phyloP scores from a whole-genome alignment of 1,140 invertebrate species.

The Zaprionus tsacasi region DNA sequence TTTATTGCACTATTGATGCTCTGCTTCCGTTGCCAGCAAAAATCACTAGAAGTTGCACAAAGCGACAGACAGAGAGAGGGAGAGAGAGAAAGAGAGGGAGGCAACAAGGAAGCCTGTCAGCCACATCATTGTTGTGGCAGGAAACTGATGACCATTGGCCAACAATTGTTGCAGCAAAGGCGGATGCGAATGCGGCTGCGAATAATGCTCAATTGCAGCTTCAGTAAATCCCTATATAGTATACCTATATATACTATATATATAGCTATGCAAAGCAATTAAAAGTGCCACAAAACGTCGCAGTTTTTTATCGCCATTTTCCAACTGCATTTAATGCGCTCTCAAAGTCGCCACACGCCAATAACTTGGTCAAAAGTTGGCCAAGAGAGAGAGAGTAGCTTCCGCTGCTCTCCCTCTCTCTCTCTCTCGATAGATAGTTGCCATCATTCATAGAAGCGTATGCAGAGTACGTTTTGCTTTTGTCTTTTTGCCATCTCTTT shows the following conservation, averaged over 20 bases:
- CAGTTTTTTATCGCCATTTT: conserved; percentile 41
- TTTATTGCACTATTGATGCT: conserved; percentile 38
- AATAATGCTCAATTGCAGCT: conserved; percentile 21
- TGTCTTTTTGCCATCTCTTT: neutral
- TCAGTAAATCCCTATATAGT: neutral
- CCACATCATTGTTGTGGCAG: conserved; percentile 50
- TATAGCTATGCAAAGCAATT: conserved; percentile 56
- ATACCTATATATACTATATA: neutral
- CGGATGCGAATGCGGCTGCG: neutral
- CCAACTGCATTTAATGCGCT: neutral
- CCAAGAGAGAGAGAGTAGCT: neutral
- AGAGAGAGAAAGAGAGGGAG: neutral
- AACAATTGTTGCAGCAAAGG: conserved; percentile 39
- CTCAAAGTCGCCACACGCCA: neutral
- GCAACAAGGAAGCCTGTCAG: neutral
- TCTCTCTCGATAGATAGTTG: neutral
- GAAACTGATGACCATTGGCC: conserved; percentile 32
- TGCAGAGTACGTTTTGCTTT: conserved; percentile 1
- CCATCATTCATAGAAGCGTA: neutral
- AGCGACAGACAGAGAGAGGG: neutral
- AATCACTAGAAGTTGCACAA: conserved; percentile 21
- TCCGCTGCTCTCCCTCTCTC: neutral
- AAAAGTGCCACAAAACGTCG: conserved; percentile 46
- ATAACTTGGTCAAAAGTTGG: conserved; percentile 3
- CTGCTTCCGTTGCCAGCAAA: conserved; percentile 28